These are phyloP conservation scores for Sipunculus nudus DNA, from an alignment of 2,888 invertebrate species.

Conservation along the genomic window DNA sequence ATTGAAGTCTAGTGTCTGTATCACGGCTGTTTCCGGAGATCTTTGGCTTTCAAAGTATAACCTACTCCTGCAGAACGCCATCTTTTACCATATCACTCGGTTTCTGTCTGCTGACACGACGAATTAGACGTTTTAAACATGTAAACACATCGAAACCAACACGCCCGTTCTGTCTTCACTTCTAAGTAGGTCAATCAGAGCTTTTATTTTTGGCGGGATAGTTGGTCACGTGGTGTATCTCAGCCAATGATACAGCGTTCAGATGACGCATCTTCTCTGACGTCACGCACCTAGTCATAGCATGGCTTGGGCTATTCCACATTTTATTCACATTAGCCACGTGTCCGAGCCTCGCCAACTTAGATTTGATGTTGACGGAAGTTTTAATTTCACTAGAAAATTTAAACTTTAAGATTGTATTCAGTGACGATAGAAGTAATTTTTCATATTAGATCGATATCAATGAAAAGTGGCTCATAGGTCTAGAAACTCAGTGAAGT, in stretches of 20 bases:
- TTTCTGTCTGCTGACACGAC: background rate
- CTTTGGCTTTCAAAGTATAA: slow-evolving; percentile 45
- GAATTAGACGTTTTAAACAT: background rate
- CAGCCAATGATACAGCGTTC: slow-evolving; percentile 43
- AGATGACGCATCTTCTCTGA: background rate
- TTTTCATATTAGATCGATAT: no score
- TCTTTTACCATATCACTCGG: background rate
- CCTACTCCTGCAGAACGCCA: slow-evolving; percentile 21
- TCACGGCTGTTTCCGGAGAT: slow-evolving; percentile 44
- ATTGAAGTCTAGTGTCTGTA: slow-evolving; percentile 38
- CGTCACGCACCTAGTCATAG: background rate
- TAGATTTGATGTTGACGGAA: no score
- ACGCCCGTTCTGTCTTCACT: background rate
- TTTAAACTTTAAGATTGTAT: no score
- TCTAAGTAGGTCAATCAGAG: slow-evolving; percentile 1
- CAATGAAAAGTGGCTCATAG: no score
- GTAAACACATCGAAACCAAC: no score
- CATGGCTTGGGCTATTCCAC: background rate
- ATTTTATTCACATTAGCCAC: no score
- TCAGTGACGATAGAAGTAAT: no score
- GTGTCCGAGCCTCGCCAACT: no score
- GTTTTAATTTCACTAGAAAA: no score
- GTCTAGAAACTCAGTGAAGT: no score
- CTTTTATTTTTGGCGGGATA: slow-evolving; percentile 55
- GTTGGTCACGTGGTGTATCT: slow-evolving; percentile 48